Conservation (phyloP, 1,140 invertebrate species). For the Littorina saxatilis region DNA sequence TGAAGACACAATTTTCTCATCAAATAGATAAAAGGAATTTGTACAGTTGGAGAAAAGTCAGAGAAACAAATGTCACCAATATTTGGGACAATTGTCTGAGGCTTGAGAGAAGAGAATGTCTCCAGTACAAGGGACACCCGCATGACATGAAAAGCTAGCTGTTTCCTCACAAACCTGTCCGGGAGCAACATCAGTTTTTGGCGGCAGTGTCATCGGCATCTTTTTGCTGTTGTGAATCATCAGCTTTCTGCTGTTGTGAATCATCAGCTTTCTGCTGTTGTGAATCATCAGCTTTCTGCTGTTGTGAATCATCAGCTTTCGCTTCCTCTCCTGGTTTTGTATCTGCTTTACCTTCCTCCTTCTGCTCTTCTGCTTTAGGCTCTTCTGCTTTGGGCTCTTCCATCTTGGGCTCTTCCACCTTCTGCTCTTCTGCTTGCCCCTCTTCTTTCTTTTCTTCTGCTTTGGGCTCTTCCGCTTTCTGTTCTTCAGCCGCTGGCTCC, state of each 20-base stretch:
- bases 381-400: background rate
- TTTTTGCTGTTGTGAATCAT: background rate
- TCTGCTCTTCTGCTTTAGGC: background rate
- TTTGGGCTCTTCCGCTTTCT: constrained; percentile 15
- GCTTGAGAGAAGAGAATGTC: too few relatives aligned
- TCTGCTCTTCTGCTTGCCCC: background rate
- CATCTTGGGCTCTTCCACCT: background rate
- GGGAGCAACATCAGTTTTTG: too few relatives aligned
- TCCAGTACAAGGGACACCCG: too few relatives aligned
- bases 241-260: background rate
- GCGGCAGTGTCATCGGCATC: background rate
- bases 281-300: background rate
- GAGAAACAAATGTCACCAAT: too few relatives aligned
- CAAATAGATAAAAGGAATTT: too few relatives aligned
- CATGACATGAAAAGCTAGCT: too few relatives aligned
- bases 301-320: background rate
- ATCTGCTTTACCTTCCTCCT: constrained; percentile 8
- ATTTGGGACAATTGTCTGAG: too few relatives aligned
- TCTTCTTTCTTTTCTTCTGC: constrained; percentile 9
- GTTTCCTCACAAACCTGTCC: too few relatives aligned
- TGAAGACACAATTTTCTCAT: too few relatives aligned
- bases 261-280: background rate
- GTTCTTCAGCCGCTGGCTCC: background rate
- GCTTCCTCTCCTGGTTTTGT: background rate
- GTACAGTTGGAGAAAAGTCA: too few relatives aligned